Percentiles rank a stretch among this genome's conserved stretches.
Evolutionary conservation across 2,888 invertebrate species (phyloP).

Genomic region (Drosophila paramelanica): DNA sequence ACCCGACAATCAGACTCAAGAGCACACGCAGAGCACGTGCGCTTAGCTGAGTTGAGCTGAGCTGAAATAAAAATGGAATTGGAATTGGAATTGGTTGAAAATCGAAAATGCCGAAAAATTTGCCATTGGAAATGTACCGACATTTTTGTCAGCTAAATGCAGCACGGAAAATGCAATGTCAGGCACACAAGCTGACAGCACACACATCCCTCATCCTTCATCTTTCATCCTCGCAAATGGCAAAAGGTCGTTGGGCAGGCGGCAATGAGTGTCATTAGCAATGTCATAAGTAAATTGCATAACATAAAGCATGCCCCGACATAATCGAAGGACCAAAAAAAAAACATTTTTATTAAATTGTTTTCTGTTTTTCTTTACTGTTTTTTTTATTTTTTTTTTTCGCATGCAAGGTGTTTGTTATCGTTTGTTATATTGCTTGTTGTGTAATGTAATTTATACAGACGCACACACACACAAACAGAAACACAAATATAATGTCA

Average conservation of each 20-base stretch:
- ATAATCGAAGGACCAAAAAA: slow-evolving; percentile 47
- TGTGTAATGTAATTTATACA: slow-evolving; percentile 77
- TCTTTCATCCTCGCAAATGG: not conserved
- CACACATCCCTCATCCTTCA: not conserved
- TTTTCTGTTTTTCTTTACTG: slow-evolving; percentile 34
- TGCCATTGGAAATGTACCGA: slow-evolving; percentile 37
- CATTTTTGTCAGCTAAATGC: slow-evolving; percentile 40
- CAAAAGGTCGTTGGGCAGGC: slow-evolving; percentile 7
- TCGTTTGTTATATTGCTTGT: slow-evolving; percentile 80
- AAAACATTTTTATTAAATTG: slow-evolving; percentile 69
- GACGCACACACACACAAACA: slow-evolving; percentile 39
- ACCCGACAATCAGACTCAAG: slow-evolving; percentile 19
- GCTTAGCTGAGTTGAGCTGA: not conserved
- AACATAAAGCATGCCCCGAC: slow-evolving; percentile 45
- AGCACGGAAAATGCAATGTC: slow-evolving; percentile 40
- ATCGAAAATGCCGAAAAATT: slow-evolving; percentile 37
- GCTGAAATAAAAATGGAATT: slow-evolving; percentile 15
- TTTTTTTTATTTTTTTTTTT: slow-evolving; percentile 30
- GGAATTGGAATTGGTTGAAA: slow-evolving; percentile 13
- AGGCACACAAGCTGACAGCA: slow-evolving; percentile 32
- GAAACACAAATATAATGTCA: slow-evolving; percentile 74
- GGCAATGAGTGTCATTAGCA: slow-evolving; percentile 59
- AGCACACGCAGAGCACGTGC: slow-evolving; percentile 19
- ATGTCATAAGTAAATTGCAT: slow-evolving; percentile 59
- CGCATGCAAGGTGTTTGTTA: slow-evolving; percentile 75